phyloP scores from a whole-genome alignment of 2,113 vertebrate genomes.

The Lathamus discolor region DNA sequence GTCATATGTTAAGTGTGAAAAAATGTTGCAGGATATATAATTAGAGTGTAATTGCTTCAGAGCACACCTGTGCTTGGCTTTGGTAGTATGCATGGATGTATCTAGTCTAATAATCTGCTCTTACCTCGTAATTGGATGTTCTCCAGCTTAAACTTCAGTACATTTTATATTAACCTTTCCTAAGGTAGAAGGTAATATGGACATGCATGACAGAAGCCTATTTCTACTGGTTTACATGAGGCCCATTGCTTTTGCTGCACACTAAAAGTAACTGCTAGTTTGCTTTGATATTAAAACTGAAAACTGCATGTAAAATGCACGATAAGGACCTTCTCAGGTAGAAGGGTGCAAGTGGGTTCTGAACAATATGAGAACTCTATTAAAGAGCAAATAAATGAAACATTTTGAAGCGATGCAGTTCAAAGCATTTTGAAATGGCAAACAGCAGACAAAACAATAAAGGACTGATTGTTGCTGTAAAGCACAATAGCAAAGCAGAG shows the following conservation, averaged over 20 bases:
- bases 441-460: not conserved
- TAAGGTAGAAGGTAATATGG: slow-evolving; percentile 28
- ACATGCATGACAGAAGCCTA: slow-evolving; percentile 25
- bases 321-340: not conserved
- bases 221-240: not conserved
- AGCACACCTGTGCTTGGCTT: slow-evolving; percentile 44
- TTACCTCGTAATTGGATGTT: slow-evolving; percentile 49
- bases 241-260: not conserved
- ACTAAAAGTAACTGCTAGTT: not conserved
- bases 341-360: not conserved
- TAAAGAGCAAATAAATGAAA: not conserved
- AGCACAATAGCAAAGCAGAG: not conserved
- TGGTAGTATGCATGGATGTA: slow-evolving; percentile 34
- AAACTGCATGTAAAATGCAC: not conserved
- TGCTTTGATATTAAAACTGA: not conserved
- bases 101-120: slow-evolving; percentile 54
- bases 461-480: not conserved
- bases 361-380: not conserved
- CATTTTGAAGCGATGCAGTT: not conserved
- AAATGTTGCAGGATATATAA: slow-evolving; percentile 47
- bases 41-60: slow-evolving; percentile 67
- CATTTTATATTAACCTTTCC: slow-evolving; percentile 57
- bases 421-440: not conserved
- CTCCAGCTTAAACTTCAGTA: not conserved
- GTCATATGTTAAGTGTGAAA: not conserved